These are phyloP conservation scores for Ctenosaura bakeri DNA, from an alignment of 2,797 vertebrate genomes.

Conservation along the genomic window DNA sequence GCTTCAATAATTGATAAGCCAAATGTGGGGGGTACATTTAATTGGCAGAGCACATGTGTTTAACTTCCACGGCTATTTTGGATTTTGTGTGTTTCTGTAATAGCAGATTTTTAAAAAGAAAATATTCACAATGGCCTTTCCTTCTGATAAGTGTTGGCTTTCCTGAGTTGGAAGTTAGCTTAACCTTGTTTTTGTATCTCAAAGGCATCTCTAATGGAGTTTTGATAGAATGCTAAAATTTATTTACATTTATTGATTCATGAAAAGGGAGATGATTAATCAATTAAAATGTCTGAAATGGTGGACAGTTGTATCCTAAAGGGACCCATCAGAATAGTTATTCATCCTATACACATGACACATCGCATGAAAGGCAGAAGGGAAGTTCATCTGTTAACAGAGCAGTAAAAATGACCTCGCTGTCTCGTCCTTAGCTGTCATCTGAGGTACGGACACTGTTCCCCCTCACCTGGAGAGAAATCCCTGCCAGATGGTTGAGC, in stretches of 20 bases:
- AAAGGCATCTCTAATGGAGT: neutral
- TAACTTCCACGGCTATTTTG: neutral
- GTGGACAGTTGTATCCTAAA: neutral
- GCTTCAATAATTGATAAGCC: neutral
- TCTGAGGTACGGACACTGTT: too few relatives aligned
- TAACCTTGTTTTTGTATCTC: neutral
- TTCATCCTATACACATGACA: neutral
- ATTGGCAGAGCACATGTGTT: neutral
- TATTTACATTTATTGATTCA: constrained; percentile 8
- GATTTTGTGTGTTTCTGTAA: neutral
- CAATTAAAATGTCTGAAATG: neutral
- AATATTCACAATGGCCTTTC: neutral
- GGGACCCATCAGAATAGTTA: neutral
- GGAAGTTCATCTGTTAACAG: neutral
- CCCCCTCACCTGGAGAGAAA: neutral
- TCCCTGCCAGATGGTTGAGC: constrained; percentile 5
- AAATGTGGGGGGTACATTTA: neutral
- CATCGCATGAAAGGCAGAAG: neutral
- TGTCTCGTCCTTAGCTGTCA: constrained; percentile 17
- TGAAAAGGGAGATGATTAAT: constrained; percentile 8
- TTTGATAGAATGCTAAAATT: neutral
- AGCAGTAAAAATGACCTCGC: neutral
- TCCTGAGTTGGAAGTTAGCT: neutral
- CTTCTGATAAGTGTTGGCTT: neutral
- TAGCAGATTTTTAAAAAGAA: neutral